Base-by-base conservation (phyloP, 2,797 vertebrate genomes). In the Lerista edwardsae region DNA sequence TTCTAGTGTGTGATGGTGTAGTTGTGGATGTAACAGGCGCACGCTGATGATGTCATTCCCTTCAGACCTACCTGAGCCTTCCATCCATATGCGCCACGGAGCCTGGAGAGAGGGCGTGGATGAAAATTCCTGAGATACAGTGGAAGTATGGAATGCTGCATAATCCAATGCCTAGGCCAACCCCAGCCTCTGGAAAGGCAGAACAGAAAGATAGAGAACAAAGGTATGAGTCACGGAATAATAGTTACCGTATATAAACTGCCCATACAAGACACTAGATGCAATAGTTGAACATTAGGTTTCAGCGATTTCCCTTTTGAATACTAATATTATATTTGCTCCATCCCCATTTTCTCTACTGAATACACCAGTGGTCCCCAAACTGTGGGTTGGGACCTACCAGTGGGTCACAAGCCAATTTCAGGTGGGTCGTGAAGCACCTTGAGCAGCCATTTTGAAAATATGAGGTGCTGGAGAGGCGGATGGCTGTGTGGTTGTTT, bases 71-170 rank as follows among this genome's bases (percentile, higher is more conserved):
- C 98, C 97, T 96, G 83, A 99, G 97, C 77, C 98, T 96, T 14
- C 97, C 96, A 0, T 99, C 98, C 96, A 99, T 97, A 84, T 99
- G 98, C 0, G 98, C 98, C 87, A 98, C 97, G 0, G 98, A 99
- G 55, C 98, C 98, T 0, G 98, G 98, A 0, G 98, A 98, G 4
- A 99, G 97, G 0, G 97, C 97, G 88, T 98, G 98, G 76, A 99
- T 97, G 87, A 98, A 98, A 91, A 99, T 97, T 65, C 97, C 97
- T 0, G 98, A 97, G 88, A 96, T 96, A 73, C 97, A 96, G 15
- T 97, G 97, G 82, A 94, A 95, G 57, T 96, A 95, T 34, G 98
- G 97, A 39, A 99, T 95, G 11, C 97, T 98, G 86, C 98, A 99
- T 81, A 99, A 92, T 36, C 98, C 98, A 0, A 99, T 98, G 11